A percentile compares a stretch with the other conserved stretches of the same genome.
These are phyloP conservation scores for Campoplex nolae DNA, from an alignment of 2,888 invertebrate genomes.

Conservation along the genomic window DNA sequence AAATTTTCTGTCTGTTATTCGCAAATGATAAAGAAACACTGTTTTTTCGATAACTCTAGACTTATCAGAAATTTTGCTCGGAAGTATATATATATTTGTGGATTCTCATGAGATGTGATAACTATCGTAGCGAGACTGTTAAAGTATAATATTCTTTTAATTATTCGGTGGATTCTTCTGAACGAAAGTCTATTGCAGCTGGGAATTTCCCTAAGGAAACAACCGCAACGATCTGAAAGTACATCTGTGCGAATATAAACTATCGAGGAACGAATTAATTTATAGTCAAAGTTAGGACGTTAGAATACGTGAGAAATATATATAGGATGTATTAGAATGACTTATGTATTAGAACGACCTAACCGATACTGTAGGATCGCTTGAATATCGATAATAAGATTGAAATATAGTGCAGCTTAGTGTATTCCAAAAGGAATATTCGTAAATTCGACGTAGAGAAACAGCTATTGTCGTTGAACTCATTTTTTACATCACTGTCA, in stretches of 20 bases:
- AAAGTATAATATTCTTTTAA: neutral
- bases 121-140: no score
- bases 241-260: neutral
- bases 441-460: no score
- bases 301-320: conserved; percentile 49
- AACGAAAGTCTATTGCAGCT: neutral
- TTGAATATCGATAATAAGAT: conserved; percentile 15
- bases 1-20: no score
- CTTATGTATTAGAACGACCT: conserved; percentile 22
- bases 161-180: neutral
- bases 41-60: no score
- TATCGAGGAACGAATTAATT: conserved; percentile 30
- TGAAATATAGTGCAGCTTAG: neutral
- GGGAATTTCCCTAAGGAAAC: neutral
- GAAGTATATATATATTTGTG: no score
- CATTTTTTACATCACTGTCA: no score
- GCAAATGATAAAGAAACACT: no score
- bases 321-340: conserved; percentile 5
- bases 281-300: conserved; percentile 50
- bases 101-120: no score
- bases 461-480: no score
- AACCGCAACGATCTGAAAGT: neutral
- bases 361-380: conserved; percentile 2
- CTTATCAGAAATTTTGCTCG: no score
- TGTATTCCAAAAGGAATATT: neutral